Percentiles rank a stretch among this genome's conserved stretches.
Evolutionary conservation across 2,797 vertebrate genomes (phyloP).

Genomic region (Molossus molossus): DNA sequence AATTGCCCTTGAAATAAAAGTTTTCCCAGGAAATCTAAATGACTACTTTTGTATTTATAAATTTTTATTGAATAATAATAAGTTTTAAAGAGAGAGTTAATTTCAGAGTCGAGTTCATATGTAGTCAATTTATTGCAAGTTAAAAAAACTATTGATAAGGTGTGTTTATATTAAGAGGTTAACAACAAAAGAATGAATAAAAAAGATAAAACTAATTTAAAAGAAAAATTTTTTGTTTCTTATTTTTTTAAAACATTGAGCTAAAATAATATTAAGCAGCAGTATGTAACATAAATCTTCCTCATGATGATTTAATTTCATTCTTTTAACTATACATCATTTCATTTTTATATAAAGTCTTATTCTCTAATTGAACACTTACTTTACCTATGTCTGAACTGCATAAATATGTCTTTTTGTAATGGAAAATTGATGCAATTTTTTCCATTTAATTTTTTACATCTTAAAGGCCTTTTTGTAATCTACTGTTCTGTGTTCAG

Average conservation of each 20-base stretch:
- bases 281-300: background rate
- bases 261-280: background rate
- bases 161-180: background rate
- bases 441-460: background rate
- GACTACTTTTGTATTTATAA: background rate
- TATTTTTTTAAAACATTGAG: background rate
- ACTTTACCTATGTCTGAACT: background rate
- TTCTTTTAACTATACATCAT: background rate
- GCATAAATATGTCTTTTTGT: background rate
- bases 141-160: background rate
- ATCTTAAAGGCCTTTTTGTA: background rate
- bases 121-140: background rate
- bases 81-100: background rate
- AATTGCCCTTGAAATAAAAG: background rate
- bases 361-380: background rate
- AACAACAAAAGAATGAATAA: background rate
- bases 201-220: background rate
- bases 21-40: background rate
- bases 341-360: slow-evolving; percentile 18
- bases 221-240: background rate
- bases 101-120: background rate
- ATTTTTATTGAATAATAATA: background rate
- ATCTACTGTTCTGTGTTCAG: background rate
- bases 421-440: background rate
- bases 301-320: background rate